Base-by-base conservation (phyloP, 2,888 invertebrate species). In the Aphodius sticticus region DNA sequence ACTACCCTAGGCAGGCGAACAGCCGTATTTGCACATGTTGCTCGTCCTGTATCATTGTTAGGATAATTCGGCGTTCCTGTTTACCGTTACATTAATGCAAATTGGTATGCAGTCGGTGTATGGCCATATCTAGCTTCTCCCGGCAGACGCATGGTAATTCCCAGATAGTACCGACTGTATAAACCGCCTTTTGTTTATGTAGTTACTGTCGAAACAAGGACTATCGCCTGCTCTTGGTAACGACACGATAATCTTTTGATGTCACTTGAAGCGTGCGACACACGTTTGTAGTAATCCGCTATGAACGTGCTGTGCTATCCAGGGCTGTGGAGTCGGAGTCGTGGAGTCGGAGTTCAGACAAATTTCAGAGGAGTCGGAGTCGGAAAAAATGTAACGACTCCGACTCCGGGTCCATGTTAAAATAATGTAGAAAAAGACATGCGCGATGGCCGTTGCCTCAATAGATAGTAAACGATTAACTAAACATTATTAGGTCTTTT, bases 21-120 rank as follows among this genome's bases (percentile, higher is more conserved):
- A 53, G 53, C 53, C 53, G 53, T 53, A 53, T 53, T 53, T 53
- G 53, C 53, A 53, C 53, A 53, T 53, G 53, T 53, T 53, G 53
- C 53, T 53, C 53, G 12, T 9, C 53, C 6, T 26, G 53, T 53
- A 53, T 53, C 53, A 53, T 12, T 12, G 53, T 53, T 12, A 12
- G 53, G 7, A 53, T 53, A 53, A 53, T 53, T 53, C 53, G 53
- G 53, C 12, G 12, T 12, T 53, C 6, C 53, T 53, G 53, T 53
- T 53, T 53, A 53, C 53, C 7, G 53, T 53, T 53, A 53, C 53
- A 53, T 53, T 53, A 53, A 53, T 53, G 53, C 53, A 53, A 53
- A 53, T 53, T 53, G 53, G 53, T 53, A 53, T 53, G 12, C 53
- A 53, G 53, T 12, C 7, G 53, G 53, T 12, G 53, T 53, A 53